phyloP scores from a whole-genome alignment of 2,797 vertebrate genomes.

The Esox lucius region DNA sequence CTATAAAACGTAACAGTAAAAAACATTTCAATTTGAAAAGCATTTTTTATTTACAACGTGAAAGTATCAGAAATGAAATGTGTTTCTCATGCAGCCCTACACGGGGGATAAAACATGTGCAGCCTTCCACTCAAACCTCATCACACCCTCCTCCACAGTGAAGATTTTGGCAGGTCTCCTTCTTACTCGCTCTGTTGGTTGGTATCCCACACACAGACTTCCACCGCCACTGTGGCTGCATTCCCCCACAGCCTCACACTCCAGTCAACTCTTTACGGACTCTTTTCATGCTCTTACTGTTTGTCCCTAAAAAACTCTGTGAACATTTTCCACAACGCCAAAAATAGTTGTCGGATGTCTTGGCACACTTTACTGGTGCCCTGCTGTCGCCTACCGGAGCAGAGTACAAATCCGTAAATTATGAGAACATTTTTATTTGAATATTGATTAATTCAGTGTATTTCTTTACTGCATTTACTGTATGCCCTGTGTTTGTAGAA shows the following conservation, averaged over 20 bases:
- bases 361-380: conserved; percentile 60
- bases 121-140: conserved; percentile 25
- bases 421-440: not conserved
- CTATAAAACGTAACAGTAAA: too few relatives aligned
- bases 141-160: conserved; percentile 33
- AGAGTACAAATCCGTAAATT: not conserved
- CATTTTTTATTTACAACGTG: too few relatives aligned
- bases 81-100: not conserved
- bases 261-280: conserved; percentile 47
- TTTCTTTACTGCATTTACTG: not conserved
- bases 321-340: conserved; percentile 68
- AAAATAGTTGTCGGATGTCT: conserved; percentile 64
- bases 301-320: conserved; percentile 52
- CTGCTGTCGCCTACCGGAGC: conserved; percentile 54
- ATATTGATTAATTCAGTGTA: not conserved
- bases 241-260: conserved; percentile 54
- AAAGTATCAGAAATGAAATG: not conserved
- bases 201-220: conserved; percentile 63
- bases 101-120: not conserved
- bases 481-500: not conserved
- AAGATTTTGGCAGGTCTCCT: conserved; percentile 52
- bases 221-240: conserved; percentile 68
- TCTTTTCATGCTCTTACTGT: conserved; percentile 45
- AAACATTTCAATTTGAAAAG: too few relatives aligned
- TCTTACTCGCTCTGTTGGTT: conserved; percentile 62